These are phyloP conservation scores for Hanleya hanleyi DNA, from an alignment of 2,888 invertebrate species.

Conservation along the genomic window DNA sequence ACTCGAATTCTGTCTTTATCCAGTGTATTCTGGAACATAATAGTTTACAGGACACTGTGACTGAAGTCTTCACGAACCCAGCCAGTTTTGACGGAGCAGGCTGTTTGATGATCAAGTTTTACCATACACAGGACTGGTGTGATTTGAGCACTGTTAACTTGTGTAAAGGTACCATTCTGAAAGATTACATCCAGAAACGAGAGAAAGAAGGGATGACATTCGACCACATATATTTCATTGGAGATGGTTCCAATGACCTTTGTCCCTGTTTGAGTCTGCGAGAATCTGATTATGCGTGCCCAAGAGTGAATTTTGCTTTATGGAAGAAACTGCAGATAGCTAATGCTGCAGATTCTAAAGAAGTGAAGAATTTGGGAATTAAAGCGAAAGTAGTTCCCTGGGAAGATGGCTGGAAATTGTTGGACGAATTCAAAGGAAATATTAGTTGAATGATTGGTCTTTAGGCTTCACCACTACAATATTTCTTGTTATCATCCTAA, in stretches of 20 bases:
- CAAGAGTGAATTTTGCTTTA: constrained; percentile 77
- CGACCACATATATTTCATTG: constrained; percentile 79
- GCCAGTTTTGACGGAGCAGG: constrained; percentile 76
- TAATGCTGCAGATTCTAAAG: constrained; percentile 33
- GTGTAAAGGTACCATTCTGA: constrained; percentile 85
- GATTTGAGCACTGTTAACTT: constrained; percentile 82
- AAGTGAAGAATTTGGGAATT: constrained; percentile 49
- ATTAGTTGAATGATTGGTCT: too few relatives aligned
- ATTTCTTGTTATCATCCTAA: too few relatives aligned
- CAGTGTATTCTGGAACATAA: constrained; percentile 78
- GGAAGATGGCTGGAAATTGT: constrained; percentile 74
- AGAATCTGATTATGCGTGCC: constrained; percentile 80
- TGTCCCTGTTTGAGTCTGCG: constrained; percentile 82
- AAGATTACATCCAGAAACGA: constrained; percentile 78
- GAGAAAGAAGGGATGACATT: constrained; percentile 70
- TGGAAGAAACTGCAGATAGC: constrained; percentile 65
- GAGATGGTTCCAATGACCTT: constrained; percentile 87
- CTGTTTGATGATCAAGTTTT: constrained; percentile 78
- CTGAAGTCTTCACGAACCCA: constrained; percentile 82
- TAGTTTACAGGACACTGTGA: constrained; percentile 52
- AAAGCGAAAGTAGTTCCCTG: constrained; percentile 72
- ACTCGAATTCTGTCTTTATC: constrained; percentile 85
- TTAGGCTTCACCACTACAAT: too few relatives aligned
- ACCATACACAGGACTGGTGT: constrained; percentile 82
- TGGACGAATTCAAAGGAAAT: constrained; percentile 48